Base-by-base conservation (phyloP, 2,888 invertebrate species). In the Neocrepidodera transversa region DNA sequence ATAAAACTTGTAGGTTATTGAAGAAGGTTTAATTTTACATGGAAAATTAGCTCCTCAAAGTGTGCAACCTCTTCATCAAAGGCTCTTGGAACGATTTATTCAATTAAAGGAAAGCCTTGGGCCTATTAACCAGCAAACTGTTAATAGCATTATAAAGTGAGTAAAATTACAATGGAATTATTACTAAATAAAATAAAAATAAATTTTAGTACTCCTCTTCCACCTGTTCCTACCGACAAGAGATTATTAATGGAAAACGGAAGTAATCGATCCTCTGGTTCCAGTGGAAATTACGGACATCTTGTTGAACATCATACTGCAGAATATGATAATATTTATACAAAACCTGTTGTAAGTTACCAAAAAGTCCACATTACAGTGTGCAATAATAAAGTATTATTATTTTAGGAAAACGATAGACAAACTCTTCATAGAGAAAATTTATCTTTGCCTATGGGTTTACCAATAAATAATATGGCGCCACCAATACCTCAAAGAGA, bases 1-100 rank as follows among this genome's bases (percentile, higher is more conserved):
- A 4, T 32, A 11, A 32, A 32, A 32, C 11, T 65, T 66, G 13
- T 60, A 77, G 77, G 77, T 80, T n/a, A 83, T 97, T 4, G 93
- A 95, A 66, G 91, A 90, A 17, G 95, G 93, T 0, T 78, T 97
- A 10, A 84, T 88, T 52, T 78, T 97, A 20, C 97, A 97, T 72
- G 94, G 92, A 0, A 85, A 90, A 62, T 81, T 95, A 57, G 95
- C 94, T 0, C 93, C 96, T 0, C 82, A 90, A 0, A 92, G 90
- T n/a, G 92, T 97, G 0, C 93, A 92, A 66, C 96, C 96, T 0
- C 79, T 97, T 67, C 97, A 97, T 74, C 90, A 92, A 71, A 88
- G 96, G 62, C 82, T 97, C 35, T 86, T 94, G 36, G 94, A 96
- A 76, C 84, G 95, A 62, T 95, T 95, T 76, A 88, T 87, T 2